Evolutionary conservation across 2,797 vertebrate species (phyloP), one percentile per base, ranked within the genome.

Genomic region (Notolabrus celidotus): DNA sequence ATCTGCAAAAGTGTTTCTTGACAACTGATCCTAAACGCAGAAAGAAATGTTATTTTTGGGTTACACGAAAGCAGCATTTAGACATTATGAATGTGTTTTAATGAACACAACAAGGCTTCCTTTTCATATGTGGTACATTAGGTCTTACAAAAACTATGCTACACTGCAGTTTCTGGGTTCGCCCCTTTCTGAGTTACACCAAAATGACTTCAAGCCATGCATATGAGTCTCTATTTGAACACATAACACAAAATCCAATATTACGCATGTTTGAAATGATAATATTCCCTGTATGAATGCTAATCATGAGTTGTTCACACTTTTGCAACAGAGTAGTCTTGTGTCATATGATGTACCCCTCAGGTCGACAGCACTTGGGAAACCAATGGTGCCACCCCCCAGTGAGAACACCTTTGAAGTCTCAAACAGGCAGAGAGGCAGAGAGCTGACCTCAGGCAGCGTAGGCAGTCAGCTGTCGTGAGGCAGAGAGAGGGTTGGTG

Each of bases 391-490:
- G 50, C 55, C 46, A 17, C 29, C 53, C 68, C 71, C 67, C 42
- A 33, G 22, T 50, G 60, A 71, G 72, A 51, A 31, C 15, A 54
- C 19, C 79, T 90, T 92, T 91, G 85, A 92, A 92, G 87, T 88
- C 22, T 42, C 23, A n/a, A n/a, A 41, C 12, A 23, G 10, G 52
- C 25, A 38, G 45, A 29, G 74, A 17, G 5, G 34, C 64, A 57
- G 53, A 1, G 33, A 46, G 27, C 22, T 56, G 41, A 64, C 69
- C 63, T 22, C 55, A 75, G 68, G 66, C 67, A 59, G 55, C 42
- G 61, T 54, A 38, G 23, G 34, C 63, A 51, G 63, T 57, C 2
- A 6, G 3, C 31, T 39, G 6, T 56, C 56, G 42, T 7, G 36
- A 23, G 34, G 49, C 60, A 12, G 12, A 4, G n/a, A 22, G 50